Evolutionary conservation across 2,888 invertebrate species (phyloP), one percentile per base, ranked within the genome.

Genomic region (Aspidapion aeneum): DNA sequence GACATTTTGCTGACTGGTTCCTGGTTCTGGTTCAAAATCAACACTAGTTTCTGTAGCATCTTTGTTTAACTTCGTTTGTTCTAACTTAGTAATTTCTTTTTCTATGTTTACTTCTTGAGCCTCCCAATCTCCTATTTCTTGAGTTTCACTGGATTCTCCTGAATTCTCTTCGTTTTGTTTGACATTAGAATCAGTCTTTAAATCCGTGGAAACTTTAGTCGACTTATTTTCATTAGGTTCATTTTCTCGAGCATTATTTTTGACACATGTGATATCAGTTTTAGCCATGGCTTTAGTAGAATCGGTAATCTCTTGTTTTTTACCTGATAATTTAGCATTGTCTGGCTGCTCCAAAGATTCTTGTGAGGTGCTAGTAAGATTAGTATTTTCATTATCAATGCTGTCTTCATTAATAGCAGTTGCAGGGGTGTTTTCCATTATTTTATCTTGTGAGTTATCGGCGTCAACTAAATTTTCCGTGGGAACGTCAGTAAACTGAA

Each of bases 241-340:
- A 12, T 12, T 58, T 55, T 51, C 50, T 58, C 57, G 60, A 50
- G 60, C 54, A 61, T 12, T 57, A 55, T 21, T 55, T 21, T 35
- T 61, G n/a, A 21, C 49, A 56, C 12, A 48, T 7, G 50, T 9
- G n/a, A 19, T 52, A 19, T 52, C 3, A 9, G 52, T 18, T n/a
- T n/a, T n/a, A n/a, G n/a, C n/a, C n/a, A n/a, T n/a, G n/a, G n/a
- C n/a, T n/a, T n/a, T n/a, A n/a, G n/a, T n/a, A n/a, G n/a, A n/a
- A 19, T 52, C n/a, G 52, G 7, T 19, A 5, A 7, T 12, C 12
- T 35, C 35, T 35, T 35, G 35, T 35, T 3, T 3, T 35, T 35
- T 35, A 35, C 35, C 12, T 35, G 35, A 35, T 35, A 12, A 7
- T 7, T 12, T 35, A 35, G 35, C 3, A 35, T 35, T 35, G 12